phyloP scores from a whole-genome alignment of 2,888 invertebrate genomes.

The Eupithecia tripunctaria region DNA sequence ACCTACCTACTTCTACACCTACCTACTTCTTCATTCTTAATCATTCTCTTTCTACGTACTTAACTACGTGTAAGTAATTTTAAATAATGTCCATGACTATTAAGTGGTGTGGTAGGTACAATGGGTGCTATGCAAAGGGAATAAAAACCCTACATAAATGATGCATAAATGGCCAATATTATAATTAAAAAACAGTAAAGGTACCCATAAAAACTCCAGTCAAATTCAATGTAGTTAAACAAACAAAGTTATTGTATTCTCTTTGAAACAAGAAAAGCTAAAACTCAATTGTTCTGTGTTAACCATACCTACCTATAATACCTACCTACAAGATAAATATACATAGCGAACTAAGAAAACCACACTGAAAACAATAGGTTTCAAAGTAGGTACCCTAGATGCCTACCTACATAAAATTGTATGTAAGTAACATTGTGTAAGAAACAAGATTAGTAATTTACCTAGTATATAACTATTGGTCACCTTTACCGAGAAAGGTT shows the following conservation, averaged over 20 bases:
- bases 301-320: constrained; percentile 27
- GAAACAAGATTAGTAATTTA: background rate
- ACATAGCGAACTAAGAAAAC: background rate
- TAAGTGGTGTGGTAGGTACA: no score
- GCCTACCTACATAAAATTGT: background rate
- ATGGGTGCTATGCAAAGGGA: no score
- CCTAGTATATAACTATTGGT: background rate
- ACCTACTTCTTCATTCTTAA: no score
- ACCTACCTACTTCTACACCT: no score
- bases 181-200: no score
- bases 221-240: background rate
- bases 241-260: no score
- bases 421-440: background rate
- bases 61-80: no score
- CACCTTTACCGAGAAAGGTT: background rate
- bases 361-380: background rate
- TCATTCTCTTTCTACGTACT: no score
- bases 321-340: background rate
- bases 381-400: background rate
- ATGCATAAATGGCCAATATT: no score
- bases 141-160: no score
- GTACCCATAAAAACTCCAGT: background rate
- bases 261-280: no score
- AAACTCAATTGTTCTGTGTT: background rate
- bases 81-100: no score